Conservation (phyloP, 2,888 invertebrate genomes). For the Labia minor region DNA sequence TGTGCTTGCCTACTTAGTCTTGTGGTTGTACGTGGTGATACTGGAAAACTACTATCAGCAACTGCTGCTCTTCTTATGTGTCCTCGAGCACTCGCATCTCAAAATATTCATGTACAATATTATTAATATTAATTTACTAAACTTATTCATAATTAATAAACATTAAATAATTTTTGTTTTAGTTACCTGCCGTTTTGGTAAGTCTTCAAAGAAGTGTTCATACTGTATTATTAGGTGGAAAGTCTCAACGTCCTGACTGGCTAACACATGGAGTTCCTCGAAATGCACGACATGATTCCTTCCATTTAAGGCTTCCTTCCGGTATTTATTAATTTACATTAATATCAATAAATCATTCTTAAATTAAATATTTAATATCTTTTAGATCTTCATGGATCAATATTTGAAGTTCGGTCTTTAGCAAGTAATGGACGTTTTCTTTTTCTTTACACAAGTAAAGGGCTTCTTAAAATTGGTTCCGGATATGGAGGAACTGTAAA, state of each 20-base stretch:
- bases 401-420: constrained; percentile 47
- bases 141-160: background rate
- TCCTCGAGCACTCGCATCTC: constrained; percentile 60
- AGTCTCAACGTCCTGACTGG: constrained; percentile 76
- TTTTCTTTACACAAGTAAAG: constrained; percentile 73
- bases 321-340: background rate
- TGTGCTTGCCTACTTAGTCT: constrained; percentile 86
- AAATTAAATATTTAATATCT: constrained; percentile 14
- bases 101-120: constrained; percentile 65
- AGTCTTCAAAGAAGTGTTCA: constrained; percentile 81
- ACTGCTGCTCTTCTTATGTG: constrained; percentile 81
- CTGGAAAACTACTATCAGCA: constrained; percentile 78
- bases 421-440: constrained; percentile 85
- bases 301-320: constrained; percentile 32
- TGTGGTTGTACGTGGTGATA: constrained; percentile 86
- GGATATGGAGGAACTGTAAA: constrained; percentile 87
- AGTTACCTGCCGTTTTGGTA: constrained; percentile 76
- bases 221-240: constrained; percentile 69
- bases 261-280: constrained; percentile 76
- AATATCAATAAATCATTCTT: too few relatives aligned
- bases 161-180: constrained; percentile 28
- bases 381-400: constrained; percentile 39
- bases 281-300: constrained; percentile 59
- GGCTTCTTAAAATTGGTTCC: constrained; percentile 85
- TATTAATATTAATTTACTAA: constrained; percentile 21